Conservation (phyloP, 2,888 invertebrate genomes). For the Aphodius granarius region DNA sequence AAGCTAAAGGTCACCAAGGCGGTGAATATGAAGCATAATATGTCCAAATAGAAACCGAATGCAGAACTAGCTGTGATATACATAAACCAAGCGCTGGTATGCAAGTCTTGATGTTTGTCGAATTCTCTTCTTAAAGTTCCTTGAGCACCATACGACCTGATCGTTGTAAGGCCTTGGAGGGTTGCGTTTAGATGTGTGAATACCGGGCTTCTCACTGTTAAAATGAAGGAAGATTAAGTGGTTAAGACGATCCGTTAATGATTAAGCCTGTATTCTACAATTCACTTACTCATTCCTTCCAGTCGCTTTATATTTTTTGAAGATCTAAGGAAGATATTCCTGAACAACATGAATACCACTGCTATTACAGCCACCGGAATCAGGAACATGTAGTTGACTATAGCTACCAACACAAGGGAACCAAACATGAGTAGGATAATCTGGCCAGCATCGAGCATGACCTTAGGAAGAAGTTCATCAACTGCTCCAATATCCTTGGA, state of each 20-base stretch:
- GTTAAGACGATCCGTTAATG: not conserved
- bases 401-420: conserved; percentile 58
- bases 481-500: conserved; percentile 82
- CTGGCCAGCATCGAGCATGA: conserved; percentile 62
- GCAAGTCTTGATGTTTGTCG: conserved; percentile 62
- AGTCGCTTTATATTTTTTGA: conserved; percentile 71
- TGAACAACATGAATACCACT: conserved; percentile 63
- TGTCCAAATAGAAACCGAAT: conserved; percentile 67
- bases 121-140: conserved; percentile 61
- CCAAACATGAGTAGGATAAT: conserved; percentile 57
- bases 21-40: conserved; percentile 66
- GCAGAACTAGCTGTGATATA: conserved; percentile 66
- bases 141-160: conserved; percentile 75
- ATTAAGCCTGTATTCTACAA: not conserved
- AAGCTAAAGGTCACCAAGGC: conserved; percentile 69
- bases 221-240: not conserved
- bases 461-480: conserved; percentile 73
- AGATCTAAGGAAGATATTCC: conserved; percentile 67
- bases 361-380: conserved; percentile 58
- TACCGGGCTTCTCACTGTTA: conserved; percentile 78
- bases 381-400: conserved; percentile 58
- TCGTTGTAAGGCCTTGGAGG: conserved; percentile 77
- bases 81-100: conserved; percentile 69
- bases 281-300: conserved; percentile 66
- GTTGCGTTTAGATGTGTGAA: conserved; percentile 81